Conservation (phyloP, 2,888 invertebrate genomes). For the Stictocephala bisonia region DNA sequence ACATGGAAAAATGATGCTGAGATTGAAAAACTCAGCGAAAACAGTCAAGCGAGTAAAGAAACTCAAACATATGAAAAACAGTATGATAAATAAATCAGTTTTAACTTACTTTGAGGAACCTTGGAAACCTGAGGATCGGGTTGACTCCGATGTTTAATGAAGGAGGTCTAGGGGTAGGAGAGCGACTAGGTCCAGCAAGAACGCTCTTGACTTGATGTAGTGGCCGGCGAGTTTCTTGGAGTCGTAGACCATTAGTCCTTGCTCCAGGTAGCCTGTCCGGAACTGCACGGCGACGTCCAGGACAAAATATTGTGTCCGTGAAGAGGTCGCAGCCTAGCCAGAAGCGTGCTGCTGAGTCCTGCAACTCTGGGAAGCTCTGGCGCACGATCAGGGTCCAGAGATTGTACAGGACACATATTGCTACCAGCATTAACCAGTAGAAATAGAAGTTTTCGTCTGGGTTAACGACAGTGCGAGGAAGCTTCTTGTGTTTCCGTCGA, state of each 20-base stretch:
- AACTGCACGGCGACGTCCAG: slow-evolving; percentile 92
- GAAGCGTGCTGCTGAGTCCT: slow-evolving; percentile 77
- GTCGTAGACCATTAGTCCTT: slow-evolving; percentile 86
- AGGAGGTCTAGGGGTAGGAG: slow-evolving; percentile 88
- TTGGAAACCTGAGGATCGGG: slow-evolving; percentile 88
- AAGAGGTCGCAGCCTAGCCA: slow-evolving; percentile 88
- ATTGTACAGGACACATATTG: slow-evolving; percentile 92
- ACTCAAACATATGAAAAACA: too few species aligned
- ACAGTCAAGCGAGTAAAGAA: too few species aligned
- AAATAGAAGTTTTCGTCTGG: slow-evolving; percentile 97
- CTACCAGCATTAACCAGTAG: slow-evolving; percentile 92
- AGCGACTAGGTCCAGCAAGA: slow-evolving; percentile 85
- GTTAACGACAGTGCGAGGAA: slow-evolving; percentile 87
- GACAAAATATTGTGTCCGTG: slow-evolving; percentile 88
- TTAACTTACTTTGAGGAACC: slow-evolving; percentile 81
- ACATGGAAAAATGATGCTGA: too few species aligned
- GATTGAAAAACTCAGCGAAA: too few species aligned
- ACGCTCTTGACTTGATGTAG: slow-evolving; percentile 86
- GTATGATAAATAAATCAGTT: too few species aligned
- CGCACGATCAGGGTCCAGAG: slow-evolving; percentile 95
- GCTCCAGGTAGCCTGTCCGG: slow-evolving; percentile 94
- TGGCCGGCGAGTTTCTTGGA: slow-evolving; percentile 89
- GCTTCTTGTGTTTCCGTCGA: slow-evolving; percentile 72
- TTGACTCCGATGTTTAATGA: slow-evolving; percentile 85
- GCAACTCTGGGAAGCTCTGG: slow-evolving; percentile 92